Evolutionary conservation across 2,888 invertebrate species (phyloP).

Genomic region (Andrena bucephala): DNA sequence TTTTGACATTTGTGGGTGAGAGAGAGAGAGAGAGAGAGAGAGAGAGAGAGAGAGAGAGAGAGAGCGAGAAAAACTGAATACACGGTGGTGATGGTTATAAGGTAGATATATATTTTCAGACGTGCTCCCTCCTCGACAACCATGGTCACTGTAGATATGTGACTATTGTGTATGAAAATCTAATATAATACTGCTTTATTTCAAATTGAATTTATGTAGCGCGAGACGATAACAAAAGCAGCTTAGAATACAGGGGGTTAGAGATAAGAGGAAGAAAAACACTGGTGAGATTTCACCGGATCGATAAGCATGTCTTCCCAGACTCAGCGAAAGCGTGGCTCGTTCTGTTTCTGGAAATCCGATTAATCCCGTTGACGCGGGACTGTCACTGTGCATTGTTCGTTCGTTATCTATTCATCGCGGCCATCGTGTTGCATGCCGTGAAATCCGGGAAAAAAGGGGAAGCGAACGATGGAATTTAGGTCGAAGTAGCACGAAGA

Average conservation of each 20-base stretch:
- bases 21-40: too few relatives aligned
- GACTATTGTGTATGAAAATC: too few relatives aligned
- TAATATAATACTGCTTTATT: too few relatives aligned
- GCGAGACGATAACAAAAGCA: too few relatives aligned
- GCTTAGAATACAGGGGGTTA: neutral
- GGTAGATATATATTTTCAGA: too few relatives aligned
- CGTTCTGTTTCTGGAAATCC: slow-evolving; percentile 33
- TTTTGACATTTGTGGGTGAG: too few relatives aligned
- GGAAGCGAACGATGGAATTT: slow-evolving; percentile 15
- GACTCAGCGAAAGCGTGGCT: neutral
- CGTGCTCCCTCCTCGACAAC: too few relatives aligned
- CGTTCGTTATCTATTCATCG: slow-evolving; percentile 53
- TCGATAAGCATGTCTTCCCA: slow-evolving; percentile 33
- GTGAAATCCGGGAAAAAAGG: slow-evolving; percentile 18
- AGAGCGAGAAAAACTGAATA: too few relatives aligned
- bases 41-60: too few relatives aligned
- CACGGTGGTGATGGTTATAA: too few relatives aligned
- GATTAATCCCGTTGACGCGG: slow-evolving; percentile 50
- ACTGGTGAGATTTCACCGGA: neutral
- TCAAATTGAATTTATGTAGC: too few relatives aligned
- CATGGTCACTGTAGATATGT: too few relatives aligned
- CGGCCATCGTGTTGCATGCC: slow-evolving; percentile 23
- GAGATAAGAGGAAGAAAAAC: neutral
- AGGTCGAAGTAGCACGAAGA: slow-evolving; percentile 34
- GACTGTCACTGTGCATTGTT: slow-evolving; percentile 25